These are phyloP conservation scores for Neomonachus schauinslandi DNA, from an alignment of 2,113 vertebrate species.

Conservation along the genomic window DNA sequence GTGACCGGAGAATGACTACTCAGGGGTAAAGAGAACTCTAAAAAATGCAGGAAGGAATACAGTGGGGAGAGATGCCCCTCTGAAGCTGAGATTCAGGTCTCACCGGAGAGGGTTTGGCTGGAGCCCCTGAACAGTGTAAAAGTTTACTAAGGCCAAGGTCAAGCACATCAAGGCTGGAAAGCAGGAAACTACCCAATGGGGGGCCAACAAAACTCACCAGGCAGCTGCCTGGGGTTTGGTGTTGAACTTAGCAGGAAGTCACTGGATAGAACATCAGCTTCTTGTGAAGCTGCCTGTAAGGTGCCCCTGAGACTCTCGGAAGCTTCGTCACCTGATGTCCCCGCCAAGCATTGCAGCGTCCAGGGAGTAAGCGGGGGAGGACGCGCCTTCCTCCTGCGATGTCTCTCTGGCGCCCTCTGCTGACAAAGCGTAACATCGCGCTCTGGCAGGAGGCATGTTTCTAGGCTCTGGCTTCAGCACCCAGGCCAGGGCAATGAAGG, in stretches of 20 bases:
- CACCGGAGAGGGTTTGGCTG: not conserved
- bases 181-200: not conserved
- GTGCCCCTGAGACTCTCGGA: not conserved
- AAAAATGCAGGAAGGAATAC: not conserved
- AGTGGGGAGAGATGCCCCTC: not conserved
- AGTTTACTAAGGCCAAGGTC: not conserved
- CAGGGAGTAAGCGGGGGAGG: no score
- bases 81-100: not conserved
- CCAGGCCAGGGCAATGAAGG: not conserved
- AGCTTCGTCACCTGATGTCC: not conserved
- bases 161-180: not conserved
- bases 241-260: not conserved
- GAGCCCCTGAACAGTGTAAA: not conserved
- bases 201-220: not conserved
- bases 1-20: not conserved
- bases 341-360: accelerated
- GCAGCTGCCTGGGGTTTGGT: not conserved
- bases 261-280: not conserved
- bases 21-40: not conserved
- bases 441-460: not conserved
- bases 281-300: not conserved
- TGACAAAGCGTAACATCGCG: not conserved
- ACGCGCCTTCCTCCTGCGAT: not conserved
- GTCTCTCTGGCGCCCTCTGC: not conserved
- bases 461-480: not conserved